Percentiles rank a stretch among this genome's conserved stretches.
phyloP scores from a whole-genome alignment of 2,888 invertebrate genomes.

The Dasysyrphus tricinctus region DNA sequence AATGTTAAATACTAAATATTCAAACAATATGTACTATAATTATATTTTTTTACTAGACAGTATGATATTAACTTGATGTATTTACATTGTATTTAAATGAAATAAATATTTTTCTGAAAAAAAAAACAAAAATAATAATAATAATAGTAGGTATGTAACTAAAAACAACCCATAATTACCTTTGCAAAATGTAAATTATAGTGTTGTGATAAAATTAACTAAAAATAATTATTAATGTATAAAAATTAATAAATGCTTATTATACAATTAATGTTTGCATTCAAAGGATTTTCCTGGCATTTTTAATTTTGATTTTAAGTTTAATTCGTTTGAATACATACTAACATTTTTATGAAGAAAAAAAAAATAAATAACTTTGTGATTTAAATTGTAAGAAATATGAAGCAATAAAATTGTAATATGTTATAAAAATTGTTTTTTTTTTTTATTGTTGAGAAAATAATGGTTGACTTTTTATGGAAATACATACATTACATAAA shows the following conservation, averaged over 20 bases:
- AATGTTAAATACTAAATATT: conserved; percentile 15
- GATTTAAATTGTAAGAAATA: conserved; percentile 68
- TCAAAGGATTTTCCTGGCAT: conserved; percentile 40
- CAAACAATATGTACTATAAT: conserved; percentile 43
- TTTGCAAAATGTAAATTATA: conserved; percentile 34
- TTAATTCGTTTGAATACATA: conserved; percentile 39
- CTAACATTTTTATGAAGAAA: conserved; percentile 32
- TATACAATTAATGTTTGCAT: background rate
- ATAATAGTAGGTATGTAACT: no score
- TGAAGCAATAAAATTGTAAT: conserved; percentile 72
- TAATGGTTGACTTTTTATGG: no score
- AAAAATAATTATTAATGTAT: conserved; percentile 8
- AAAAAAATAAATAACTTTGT: conserved; percentile 53
- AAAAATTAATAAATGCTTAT: background rate
- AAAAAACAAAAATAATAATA: background rate
- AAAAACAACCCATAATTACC: conserved; percentile 21
- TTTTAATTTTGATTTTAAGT: conserved; percentile 16
- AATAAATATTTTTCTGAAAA: conserved; percentile 16
- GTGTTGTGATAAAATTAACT: conserved; percentile 55
- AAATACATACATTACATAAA: no score
- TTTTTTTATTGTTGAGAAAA: background rate
- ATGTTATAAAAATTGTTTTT: conserved; percentile 43
- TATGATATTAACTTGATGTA: conserved; percentile 44
- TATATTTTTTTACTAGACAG: conserved; percentile 69
- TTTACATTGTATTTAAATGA: conserved; percentile 19